Evolutionary conservation across 1,140 invertebrate species (phyloP).

Genomic region (Dendroctonus valens): DNA sequence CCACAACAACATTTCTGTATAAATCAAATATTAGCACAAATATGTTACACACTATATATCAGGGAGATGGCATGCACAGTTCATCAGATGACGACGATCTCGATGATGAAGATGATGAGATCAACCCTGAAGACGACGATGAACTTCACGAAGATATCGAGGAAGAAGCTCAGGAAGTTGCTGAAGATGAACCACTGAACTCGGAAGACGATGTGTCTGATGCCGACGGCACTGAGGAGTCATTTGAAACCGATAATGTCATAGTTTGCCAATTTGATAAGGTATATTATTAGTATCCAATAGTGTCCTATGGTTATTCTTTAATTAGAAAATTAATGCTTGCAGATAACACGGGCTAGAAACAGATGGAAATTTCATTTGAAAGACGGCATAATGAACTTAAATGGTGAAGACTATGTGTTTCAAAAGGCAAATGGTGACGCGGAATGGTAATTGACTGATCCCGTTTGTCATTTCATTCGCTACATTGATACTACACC

Average conservation of each 20-base stretch:
- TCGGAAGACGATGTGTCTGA: constrained; percentile 96
- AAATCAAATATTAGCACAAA: too few species aligned
- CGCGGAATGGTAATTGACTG: constrained; percentile 82
- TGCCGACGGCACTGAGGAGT: constrained; percentile 82
- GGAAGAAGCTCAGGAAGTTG: constrained; percentile 67
- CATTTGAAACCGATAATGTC: constrained; percentile 97
- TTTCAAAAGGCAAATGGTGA: constrained; percentile 98
- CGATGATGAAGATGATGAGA: constrained; percentile 67
- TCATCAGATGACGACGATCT: constrained; percentile 71
- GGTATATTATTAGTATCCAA: constrained; percentile 16
- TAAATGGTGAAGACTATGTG: constrained; percentile 95
- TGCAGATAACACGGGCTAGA: constrained; percentile 85
- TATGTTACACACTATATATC: not conserved
- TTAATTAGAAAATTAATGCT: constrained; percentile 9
- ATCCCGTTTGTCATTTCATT: too few species aligned
- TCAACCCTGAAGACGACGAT: constrained; percentile 64
- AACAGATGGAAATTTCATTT: constrained; percentile 99
- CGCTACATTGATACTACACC: too few species aligned
- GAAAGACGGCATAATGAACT: constrained; percentile 99
- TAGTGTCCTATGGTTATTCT: not conserved
- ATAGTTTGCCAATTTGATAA: constrained; percentile 99
- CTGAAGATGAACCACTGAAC: constrained; percentile 85
- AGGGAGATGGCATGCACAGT: constrained; percentile 67
- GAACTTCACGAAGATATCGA: constrained; percentile 74
- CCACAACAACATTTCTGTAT: too few species aligned